Evolutionary conservation across 2,888 invertebrate genomes (phyloP), one percentile per base, ranked within the genome.

Genomic region (Protonemura montana): DNA sequence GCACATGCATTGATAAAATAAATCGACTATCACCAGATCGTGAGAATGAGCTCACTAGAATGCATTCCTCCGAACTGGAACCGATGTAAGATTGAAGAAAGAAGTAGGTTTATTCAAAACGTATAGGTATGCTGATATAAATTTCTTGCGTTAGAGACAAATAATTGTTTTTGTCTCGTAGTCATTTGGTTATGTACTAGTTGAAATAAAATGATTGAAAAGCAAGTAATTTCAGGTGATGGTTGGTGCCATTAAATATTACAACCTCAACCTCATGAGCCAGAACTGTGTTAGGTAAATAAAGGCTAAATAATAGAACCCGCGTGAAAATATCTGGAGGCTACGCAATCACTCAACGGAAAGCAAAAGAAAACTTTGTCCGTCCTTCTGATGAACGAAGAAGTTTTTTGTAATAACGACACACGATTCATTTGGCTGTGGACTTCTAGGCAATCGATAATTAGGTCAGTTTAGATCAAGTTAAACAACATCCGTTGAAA

Each of bases 221-320:
- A 59, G 7, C 21, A 59, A 21, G 13, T 10, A 59, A 21, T 1
- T 2, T 59, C 59, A 83, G 83, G 26, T 83, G 83, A 83, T 26
- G 83, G 81, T 81, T 81, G 81, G 83, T 83, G 83, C 83, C 83
- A 41, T 27, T 83, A n/a, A 35, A n/a, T 35, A 83, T 83, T 41
- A 83, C 83, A 83, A 83, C 83, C 83, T 83, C 83, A 42, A 42
- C 83, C 30, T 42, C 13, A 59, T 16, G 21, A 59, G 59, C 21
- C 59, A 59, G 5, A 10, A 35, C 35, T 35, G 10, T 35, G 3
- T 59, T 16, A 10, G 13, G 59, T 10, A 59, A 59, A 59, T 21
- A 59, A 21, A 59, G 59, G 59, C 59, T 6, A 10, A 59, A 59
- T 3, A 21, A 13, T 16, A 59, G 21, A 21, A 59, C 7, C 16